A percentile compares a stretch with the other conserved stretches of the same genome.
Evolutionary conservation across 2,113 vertebrate species (phyloP).

Genomic region (Brachypodius melanocephalos): DNA sequence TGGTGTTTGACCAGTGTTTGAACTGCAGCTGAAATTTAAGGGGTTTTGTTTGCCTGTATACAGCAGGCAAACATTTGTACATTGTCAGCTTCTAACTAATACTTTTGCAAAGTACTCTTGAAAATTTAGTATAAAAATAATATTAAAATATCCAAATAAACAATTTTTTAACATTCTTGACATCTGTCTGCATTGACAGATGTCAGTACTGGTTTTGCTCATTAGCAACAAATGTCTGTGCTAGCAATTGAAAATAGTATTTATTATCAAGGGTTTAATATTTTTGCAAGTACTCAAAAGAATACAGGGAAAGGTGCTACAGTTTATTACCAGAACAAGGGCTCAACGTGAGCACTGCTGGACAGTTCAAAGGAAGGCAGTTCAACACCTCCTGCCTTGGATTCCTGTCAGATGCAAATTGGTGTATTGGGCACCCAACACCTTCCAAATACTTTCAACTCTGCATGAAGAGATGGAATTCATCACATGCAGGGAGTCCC

Average conservation of each 20-base stretch:
- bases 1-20: constrained; percentile 23
- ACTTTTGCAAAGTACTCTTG: constrained; percentile 46
- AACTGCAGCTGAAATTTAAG: constrained; percentile 29
- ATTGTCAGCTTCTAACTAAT: constrained; percentile 30
- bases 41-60: constrained; percentile 5
- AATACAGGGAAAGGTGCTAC: not conserved
- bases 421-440: not conserved
- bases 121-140: constrained; percentile 49
- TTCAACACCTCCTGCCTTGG: not conserved
- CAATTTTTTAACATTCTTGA: constrained; percentile 19
- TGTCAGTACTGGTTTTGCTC: not conserved
- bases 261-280: not conserved
- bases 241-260: not conserved
- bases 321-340: not conserved
- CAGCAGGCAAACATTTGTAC: not conserved
- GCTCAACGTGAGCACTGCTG: not conserved
- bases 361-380: not conserved
- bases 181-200: not conserved
- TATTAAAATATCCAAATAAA: constrained; percentile 13
- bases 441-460: not conserved
- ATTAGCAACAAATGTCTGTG: not conserved
- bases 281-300: not conserved
- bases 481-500: not conserved
- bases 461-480: not conserved
- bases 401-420: not conserved